Conservation (phyloP, 2,797 vertebrate species). For the Acanthiza pusilla region DNA sequence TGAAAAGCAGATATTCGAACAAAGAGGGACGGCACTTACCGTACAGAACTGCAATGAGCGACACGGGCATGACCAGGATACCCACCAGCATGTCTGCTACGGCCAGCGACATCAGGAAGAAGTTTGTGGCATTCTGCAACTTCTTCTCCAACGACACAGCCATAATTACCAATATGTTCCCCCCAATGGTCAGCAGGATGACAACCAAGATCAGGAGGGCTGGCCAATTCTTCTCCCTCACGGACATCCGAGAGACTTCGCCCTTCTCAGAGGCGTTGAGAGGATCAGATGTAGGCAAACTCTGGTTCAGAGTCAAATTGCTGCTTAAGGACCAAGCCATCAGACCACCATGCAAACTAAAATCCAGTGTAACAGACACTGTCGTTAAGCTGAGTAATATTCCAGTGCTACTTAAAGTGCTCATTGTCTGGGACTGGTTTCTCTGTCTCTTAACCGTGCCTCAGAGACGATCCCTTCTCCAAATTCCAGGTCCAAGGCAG, state of each 20-base stretch:
- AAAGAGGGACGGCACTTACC: conserved; percentile 80
- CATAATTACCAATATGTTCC: conserved; percentile 95
- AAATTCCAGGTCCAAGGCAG: conserved; percentile 23
- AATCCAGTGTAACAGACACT: conserved; percentile 75
- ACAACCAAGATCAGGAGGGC: conserved; percentile 88
- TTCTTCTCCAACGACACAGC: conserved; percentile 96
- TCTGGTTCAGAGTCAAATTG: conserved; percentile 83
- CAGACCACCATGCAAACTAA: conserved; percentile 66
- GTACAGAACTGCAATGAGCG: conserved; percentile 91
- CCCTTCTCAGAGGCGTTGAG: conserved; percentile 65
- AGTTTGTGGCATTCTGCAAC: conserved; percentile 96
- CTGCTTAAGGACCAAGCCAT: conserved; percentile 79
- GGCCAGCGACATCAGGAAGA: conserved; percentile 93
- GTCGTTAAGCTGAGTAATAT: conserved; percentile 76
- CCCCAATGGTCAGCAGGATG: conserved; percentile 91
- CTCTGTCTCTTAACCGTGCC: not conserved
- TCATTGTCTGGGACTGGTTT: conserved; percentile 66
- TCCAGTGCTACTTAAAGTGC: conserved; percentile 68
- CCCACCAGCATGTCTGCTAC: conserved; percentile 97
- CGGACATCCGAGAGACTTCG: conserved; percentile 37
- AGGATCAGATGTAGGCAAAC: conserved; percentile 62
- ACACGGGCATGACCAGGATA: conserved; percentile 94
- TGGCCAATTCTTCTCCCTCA: conserved; percentile 89
- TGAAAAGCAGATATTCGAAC: not conserved
- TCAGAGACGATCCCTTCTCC: not conserved